phyloP scores from a whole-genome alignment of 1,140 invertebrate species.

The Drosophila arizonae region DNA sequence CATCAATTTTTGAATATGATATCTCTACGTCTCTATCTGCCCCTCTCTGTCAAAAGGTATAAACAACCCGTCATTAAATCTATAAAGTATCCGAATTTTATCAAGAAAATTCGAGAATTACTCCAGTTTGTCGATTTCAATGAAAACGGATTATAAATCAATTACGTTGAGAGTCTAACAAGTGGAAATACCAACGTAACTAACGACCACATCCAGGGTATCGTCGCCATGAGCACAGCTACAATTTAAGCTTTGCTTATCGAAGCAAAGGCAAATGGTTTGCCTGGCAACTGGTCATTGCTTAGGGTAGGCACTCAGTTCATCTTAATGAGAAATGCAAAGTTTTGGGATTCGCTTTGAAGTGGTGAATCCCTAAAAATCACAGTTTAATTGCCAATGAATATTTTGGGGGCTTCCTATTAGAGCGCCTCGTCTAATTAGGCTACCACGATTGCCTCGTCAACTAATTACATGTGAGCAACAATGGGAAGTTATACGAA shows the following conservation, averaged over 20 bases:
- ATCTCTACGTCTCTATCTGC: not conserved
- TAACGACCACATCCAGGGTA: conserved; percentile 2
- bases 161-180: conserved; percentile 7
- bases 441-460: conserved; percentile 17
- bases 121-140: not conserved
- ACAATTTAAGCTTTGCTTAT: not conserved
- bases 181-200: not conserved
- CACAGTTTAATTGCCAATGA: conserved; percentile 42
- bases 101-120: not conserved
- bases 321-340: conserved; percentile 48
- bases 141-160: conserved; percentile 10
- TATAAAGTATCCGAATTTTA: not conserved
- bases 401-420: conserved; percentile 30
- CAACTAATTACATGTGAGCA: not conserved
- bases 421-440: conserved; percentile 53
- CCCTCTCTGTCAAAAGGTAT: too few species aligned
- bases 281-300: conserved; percentile 8
- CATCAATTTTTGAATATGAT: not conserved
- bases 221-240: conserved; percentile 1
- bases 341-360: conserved; percentile 52
- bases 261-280: not conserved
- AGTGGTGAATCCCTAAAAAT: conserved; percentile 27
- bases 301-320: not conserved
- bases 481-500: too few species aligned
- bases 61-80: not conserved